Evolutionary conservation across 2,113 vertebrate genomes (phyloP).

Genomic region (Strix aluco): DNA sequence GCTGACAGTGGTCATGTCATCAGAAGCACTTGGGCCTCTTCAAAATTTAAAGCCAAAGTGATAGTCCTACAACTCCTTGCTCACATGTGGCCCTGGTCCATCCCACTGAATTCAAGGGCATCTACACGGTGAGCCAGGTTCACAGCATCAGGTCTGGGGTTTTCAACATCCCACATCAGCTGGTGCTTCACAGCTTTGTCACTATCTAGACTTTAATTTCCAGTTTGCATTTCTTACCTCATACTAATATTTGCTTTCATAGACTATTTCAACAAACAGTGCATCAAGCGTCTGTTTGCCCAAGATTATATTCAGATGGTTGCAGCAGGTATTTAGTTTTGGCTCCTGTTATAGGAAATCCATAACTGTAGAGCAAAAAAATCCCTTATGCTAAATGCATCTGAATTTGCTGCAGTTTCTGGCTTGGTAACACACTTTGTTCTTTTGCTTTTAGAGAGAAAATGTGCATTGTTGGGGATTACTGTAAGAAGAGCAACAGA

Average conservation of each 20-base stretch:
- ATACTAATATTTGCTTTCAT: not conserved
- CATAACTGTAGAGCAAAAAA: not conserved
- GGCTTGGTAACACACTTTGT: not conserved
- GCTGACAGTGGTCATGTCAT: accelerated
- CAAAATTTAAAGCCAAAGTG: not conserved
- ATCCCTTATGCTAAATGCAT: not conserved
- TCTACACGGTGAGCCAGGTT: accelerated
- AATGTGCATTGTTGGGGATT: not conserved
- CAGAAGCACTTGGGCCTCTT: not conserved
- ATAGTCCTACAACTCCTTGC: not conserved
- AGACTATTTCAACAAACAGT: not conserved
- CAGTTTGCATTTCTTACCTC: not conserved
- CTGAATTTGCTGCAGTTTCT: not conserved
- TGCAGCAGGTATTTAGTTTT: not conserved
- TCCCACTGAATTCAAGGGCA: not conserved
- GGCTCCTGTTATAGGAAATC: not conserved
- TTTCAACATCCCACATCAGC: not conserved
- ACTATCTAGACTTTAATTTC: not conserved
- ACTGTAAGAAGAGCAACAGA: not conserved
- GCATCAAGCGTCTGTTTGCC: not conserved
- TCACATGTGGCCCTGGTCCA: not conserved
- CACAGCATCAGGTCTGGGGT: not conserved
- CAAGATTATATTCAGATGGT: not conserved
- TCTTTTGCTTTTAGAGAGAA: not conserved
- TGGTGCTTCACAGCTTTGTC: not conserved